Evolutionary conservation across 2,797 vertebrate species (phyloP).

Genomic region (Macropus fuliginosus): DNA sequence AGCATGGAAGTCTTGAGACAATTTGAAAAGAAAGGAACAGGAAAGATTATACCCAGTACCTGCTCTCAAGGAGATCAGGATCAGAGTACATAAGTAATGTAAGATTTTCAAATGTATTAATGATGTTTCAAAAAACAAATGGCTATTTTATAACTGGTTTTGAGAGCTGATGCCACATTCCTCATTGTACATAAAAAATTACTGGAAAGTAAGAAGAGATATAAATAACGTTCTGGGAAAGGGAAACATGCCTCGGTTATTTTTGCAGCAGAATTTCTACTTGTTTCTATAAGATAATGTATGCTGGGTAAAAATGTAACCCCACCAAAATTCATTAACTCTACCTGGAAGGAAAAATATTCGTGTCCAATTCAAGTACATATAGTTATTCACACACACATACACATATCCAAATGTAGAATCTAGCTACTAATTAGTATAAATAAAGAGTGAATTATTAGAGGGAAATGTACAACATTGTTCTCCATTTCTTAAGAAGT

Average conservation of each 20-base stretch:
- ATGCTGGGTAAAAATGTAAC: neutral
- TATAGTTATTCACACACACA: neutral
- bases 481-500: constrained; percentile 26
- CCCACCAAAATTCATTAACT: neutral
- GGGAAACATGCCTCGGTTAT: neutral
- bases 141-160: neutral
- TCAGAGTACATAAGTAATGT: neutral
- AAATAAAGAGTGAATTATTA: neutral
- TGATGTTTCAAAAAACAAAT: no score
- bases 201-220: neutral
- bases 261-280: neutral
- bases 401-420: neutral
- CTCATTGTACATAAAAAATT: neutral
- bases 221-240: neutral
- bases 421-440: neutral
- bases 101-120: neutral
- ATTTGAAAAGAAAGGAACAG: neutral
- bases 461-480: neutral
- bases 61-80: neutral
- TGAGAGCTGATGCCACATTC: neutral
- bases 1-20: neutral
- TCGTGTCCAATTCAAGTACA: accelerated
- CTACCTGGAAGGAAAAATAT: neutral
- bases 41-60: neutral
- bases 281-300: neutral